These are phyloP conservation scores for Podiceps cristatus DNA, from an alignment of 2,113 vertebrate species.

Conservation along the genomic window DNA sequence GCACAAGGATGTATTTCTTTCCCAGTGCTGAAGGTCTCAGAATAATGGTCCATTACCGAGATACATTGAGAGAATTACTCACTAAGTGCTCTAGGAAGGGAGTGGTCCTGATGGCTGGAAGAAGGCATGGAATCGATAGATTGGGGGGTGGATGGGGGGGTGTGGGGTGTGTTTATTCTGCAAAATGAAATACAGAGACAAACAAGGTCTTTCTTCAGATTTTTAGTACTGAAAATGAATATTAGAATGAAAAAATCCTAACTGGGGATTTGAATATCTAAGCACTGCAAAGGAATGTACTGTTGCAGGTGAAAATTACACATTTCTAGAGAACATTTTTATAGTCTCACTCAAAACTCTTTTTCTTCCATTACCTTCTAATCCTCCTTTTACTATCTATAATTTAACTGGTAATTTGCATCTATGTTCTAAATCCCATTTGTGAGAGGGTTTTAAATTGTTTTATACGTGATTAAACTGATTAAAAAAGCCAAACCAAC, in stretches of 20 bases:
- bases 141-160: no score
- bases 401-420: background rate
- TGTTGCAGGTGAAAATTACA: background rate
- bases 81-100: background rate
- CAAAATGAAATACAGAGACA: background rate
- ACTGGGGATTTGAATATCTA: background rate
- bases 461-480: background rate
- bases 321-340: background rate
- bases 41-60: background rate
- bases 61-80: background rate
- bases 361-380: background rate
- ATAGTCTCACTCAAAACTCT: background rate
- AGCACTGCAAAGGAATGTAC: background rate
- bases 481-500: accelerated
- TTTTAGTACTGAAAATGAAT: background rate
- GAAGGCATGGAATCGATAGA: background rate
- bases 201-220: background rate
- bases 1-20: background rate
- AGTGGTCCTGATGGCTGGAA: background rate
- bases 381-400: background rate
- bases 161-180: background rate
- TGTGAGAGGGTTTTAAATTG: background rate
- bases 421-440: background rate
- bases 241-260: background rate
- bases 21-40: constrained; percentile 23